Conservation (phyloP, 2,888 invertebrate species). For the Cephus pulcher region DNA sequence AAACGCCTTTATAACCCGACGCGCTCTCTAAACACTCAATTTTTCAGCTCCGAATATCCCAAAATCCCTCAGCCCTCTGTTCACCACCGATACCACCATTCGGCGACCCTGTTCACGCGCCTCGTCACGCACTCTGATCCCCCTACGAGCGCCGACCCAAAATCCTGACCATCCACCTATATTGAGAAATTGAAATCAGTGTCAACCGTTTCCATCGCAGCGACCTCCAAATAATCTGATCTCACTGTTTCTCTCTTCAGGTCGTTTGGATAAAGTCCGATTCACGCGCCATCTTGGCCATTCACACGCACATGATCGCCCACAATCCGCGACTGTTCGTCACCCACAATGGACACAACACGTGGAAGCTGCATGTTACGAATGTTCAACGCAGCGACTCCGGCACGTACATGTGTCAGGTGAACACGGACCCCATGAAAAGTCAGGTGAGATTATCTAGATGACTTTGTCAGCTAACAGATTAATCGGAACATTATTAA, state of each 20-base stretch:
- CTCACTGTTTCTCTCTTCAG: slow-evolving; percentile 29
- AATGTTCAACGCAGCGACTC: slow-evolving; percentile 65
- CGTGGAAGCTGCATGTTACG: slow-evolving; percentile 66
- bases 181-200: background rate
- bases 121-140: background rate
- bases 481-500: background rate
- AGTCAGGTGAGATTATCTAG: slow-evolving; percentile 40
- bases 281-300: slow-evolving; percentile 57
- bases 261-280: slow-evolving; percentile 61
- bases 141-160: background rate
- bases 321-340: slow-evolving; percentile 60
- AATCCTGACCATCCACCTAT: background rate
- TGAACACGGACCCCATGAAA: slow-evolving; percentile 60
- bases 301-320: slow-evolving; percentile 62
- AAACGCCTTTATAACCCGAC: slow-evolving; percentile 25
- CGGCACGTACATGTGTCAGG: slow-evolving; percentile 68
- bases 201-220: background rate
- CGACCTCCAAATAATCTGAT: background rate
- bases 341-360: slow-evolving; percentile 63
- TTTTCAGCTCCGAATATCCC: slow-evolving; percentile 11
- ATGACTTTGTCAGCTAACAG: background rate
- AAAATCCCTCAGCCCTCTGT: background rate
- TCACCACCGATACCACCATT: background rate
- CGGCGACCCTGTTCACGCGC: background rate
- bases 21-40: slow-evolving; percentile 26